phyloP scores from a whole-genome alignment of 2,113 vertebrate genomes.

The Tursiops truncatus region DNA sequence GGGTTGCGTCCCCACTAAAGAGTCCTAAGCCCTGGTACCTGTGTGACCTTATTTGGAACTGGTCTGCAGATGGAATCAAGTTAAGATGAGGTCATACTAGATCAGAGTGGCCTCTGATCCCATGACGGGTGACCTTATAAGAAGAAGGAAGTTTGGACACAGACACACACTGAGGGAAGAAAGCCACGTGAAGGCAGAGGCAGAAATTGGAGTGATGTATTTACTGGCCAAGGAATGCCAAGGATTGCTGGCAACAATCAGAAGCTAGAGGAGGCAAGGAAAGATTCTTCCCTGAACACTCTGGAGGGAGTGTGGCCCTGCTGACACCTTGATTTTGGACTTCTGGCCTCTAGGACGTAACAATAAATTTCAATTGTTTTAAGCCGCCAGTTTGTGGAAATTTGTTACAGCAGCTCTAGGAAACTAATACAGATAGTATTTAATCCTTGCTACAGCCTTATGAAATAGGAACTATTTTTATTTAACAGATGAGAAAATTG shows the following conservation, averaged over 20 bases:
- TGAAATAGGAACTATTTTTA: not conserved
- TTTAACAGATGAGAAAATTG: not conserved
- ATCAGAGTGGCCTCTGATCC: not conserved
- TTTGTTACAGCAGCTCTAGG: not conserved
- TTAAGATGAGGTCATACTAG: not conserved
- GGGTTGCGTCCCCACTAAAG: not conserved
- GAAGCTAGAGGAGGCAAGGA: not conserved
- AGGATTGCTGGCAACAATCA: not conserved
- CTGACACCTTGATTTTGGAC: not conserved
- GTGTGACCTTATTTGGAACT: not conserved
- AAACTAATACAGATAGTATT: not conserved
- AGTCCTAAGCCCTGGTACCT: not conserved
- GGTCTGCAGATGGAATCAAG: not conserved
- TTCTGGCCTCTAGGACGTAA: not conserved
- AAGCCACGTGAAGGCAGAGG: not conserved
- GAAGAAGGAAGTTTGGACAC: not conserved
- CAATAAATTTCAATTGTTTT: not conserved
- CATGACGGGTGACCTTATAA: not conserved
- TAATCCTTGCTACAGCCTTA: not conserved
- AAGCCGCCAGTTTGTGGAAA: not conserved
- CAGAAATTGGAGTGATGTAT: not conserved
- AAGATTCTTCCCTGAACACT: not conserved
- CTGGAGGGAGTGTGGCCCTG: not conserved
- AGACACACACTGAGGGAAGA: not conserved
- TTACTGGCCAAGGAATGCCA: not conserved